Evolutionary conservation across 1,140 invertebrate species (phyloP).

Genomic region (Rhopalosiphum padi): DNA sequence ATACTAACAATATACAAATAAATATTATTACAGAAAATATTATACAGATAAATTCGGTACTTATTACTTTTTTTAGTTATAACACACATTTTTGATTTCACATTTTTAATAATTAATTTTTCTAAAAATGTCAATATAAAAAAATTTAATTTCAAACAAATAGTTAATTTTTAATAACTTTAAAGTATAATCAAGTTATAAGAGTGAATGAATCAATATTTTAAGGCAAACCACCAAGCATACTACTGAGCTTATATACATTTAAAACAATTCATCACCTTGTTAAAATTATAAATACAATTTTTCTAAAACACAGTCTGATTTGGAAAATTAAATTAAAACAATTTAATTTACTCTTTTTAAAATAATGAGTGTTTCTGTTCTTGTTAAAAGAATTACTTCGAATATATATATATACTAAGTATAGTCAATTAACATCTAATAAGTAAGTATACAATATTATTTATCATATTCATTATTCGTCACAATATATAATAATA

Average conservation of each 20-base stretch:
- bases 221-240: no score
- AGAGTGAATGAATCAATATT: background rate
- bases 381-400: no score
- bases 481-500: background rate
- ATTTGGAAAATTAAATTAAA: no score
- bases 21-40: background rate
- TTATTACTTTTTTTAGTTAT: background rate
- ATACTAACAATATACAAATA: background rate
- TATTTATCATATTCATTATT: background rate
- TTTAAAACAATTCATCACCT: background rate
- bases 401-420: no score
- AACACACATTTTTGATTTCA: background rate
- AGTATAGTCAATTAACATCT: no score
- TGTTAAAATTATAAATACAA: no score
- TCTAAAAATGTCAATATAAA: background rate
- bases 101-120: background rate
- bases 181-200: background rate
- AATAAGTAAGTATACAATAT: no score
- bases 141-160: background rate
- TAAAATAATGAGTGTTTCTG: no score
- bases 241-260: background rate
- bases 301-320: no score
- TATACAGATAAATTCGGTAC: background rate
- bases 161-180: background rate
- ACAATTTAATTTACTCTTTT: no score